Base-by-base conservation (phyloP, 2,797 vertebrate species). In the Pagetopsis macropterus region DNA sequence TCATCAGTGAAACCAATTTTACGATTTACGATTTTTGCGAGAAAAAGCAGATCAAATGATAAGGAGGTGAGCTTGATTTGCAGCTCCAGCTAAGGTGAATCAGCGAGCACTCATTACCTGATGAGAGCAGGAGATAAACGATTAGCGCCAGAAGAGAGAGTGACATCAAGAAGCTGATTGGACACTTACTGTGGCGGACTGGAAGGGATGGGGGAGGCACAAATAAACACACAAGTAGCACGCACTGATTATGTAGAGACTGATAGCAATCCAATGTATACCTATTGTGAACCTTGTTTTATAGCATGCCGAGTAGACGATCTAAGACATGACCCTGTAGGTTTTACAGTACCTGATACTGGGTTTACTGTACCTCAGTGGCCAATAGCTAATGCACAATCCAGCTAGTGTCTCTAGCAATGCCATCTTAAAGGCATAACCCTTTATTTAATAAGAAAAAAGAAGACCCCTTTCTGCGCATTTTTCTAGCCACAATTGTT, bases 281-380 rank as follows among this genome's bases (percentile, higher is more conserved):
- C 72, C 59, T 86, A 76, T 86, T 81, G 83, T 92, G 83, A 84
- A 87, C 68, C 82, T 75, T 87, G 81, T 92, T 90, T 87, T 91
- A 76, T 90, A 92, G 93, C 93, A 93, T 93, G 93, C 84, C 12
- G 81, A 89, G 67, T 89, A 92, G 89, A 92, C 59, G 76, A 85
- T 69, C 54, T 70, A 65, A 84, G 86, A 87, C 81, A 55, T 72
- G 83, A 90, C 71, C 84, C 78, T 76, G 68, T 89, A 87, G 86
- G 82, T 85, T 91, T 85, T 84, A 83, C 65, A 90, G 79, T 70
- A 74, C 83, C 68, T 60, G 78, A 74, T 79, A 73, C 85, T 83
- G 81, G 71, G 81, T 77, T 78, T 72, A 82, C 78, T 87, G 83
- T 75, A 86, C 88, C 88, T 91, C 91, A 90, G 91, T 88, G 86